Base-by-base conservation (phyloP, 2,113 vertebrate genomes). In the Lutjanus erythropterus region DNA sequence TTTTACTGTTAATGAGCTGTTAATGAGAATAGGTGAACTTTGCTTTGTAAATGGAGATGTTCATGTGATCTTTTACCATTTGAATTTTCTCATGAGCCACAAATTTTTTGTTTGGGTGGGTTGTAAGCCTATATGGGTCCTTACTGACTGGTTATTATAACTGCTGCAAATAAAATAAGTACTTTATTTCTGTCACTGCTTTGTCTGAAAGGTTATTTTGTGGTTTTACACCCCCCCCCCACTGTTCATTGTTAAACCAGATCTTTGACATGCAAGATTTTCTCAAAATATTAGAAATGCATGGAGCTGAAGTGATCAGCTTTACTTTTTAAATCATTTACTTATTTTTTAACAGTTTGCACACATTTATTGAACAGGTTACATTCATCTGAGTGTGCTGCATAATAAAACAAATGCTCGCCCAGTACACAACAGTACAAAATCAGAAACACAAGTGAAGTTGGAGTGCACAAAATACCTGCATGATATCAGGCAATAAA, bases 81-180 rank as follows among this genome's bases (percentile, higher is more conserved):
- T 78, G 12, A 42, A 47, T 81, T 81, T 81, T 71, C 29, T 68
- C 58, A 69, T 33, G 79, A 80, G 71, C 62, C 67, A 47, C 12
- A 16, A 9, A 18, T 50, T 15, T 75, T 84, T 18, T 71, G 29
- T 79, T 72, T 87, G 55, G 80, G 58, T 81, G 75, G 66, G 72
- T 46, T 56, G 56, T 61, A 67, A 77, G 42, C 33, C 27, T 78
- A 16, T 81, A 58, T 74, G 62, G 80, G 72, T 85, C 42, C 65
- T 71, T 75, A 72, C 69, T 81, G 75, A 77, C 35, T 72, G 56
- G 71, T 66, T 41, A 67, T 71, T 76, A 15, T 65, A 82, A 81
- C 62, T 67, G 83, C 83, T 88, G 65, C 80, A 73, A 91, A 93
- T 92, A 88, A 89, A 92, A 90, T 25, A 59, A 80, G 4, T 60